A percentile compares a stretch with the other conserved stretches of the same genome.
phyloP scores from a whole-genome alignment of 2,888 invertebrate species.

The Drosophila birchii region DNA sequence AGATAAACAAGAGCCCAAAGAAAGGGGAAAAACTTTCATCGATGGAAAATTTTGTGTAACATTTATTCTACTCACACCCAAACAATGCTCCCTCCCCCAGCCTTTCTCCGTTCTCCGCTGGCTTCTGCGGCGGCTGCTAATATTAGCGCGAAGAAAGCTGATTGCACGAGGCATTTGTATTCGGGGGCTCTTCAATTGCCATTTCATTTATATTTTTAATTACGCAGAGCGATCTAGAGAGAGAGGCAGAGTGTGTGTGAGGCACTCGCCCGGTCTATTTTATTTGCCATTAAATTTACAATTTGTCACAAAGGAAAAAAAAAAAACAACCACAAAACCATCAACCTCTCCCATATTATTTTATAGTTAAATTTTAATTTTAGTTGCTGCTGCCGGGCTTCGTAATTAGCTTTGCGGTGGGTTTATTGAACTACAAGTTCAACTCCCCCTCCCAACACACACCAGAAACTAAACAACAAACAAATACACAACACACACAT shows the following conservation, averaged over 20 bases:
- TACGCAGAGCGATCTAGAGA: conserved; percentile 29
- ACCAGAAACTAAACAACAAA: conserved; percentile 8
- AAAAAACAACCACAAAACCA: conserved; percentile 14
- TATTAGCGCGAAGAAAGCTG: conserved; percentile 68
- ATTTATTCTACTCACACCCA: conserved; percentile 19
- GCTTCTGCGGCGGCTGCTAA: conserved; percentile 44
- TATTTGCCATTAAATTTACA: conserved; percentile 60
- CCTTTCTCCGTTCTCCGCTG: conserved; percentile 11
- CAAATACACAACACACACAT: conserved; percentile 19
- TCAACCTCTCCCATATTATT: conserved; percentile 22
- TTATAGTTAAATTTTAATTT: conserved; percentile 50
- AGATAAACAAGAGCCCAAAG: conserved; percentile 39
- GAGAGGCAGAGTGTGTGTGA: conserved; percentile 20
- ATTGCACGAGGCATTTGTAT: conserved; percentile 57
- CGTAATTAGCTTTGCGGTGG: conserved; percentile 47
- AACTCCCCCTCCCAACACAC: conserved; percentile 7
- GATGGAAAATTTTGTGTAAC: conserved; percentile 36
- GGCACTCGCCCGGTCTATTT: conserved; percentile 18
- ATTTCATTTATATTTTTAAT: conserved; percentile 46
- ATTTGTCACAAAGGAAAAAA: conserved; percentile 45
- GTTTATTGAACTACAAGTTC: conserved; percentile 67
- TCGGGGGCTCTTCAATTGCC: conserved; percentile 34
- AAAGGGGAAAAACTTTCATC: conserved; percentile 55
- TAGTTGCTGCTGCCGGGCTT: conserved; percentile 20
- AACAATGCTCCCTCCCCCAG: conserved; percentile 3